Conservation (phyloP, 2,888 invertebrate genomes). For the Augiades crinisus region DNA sequence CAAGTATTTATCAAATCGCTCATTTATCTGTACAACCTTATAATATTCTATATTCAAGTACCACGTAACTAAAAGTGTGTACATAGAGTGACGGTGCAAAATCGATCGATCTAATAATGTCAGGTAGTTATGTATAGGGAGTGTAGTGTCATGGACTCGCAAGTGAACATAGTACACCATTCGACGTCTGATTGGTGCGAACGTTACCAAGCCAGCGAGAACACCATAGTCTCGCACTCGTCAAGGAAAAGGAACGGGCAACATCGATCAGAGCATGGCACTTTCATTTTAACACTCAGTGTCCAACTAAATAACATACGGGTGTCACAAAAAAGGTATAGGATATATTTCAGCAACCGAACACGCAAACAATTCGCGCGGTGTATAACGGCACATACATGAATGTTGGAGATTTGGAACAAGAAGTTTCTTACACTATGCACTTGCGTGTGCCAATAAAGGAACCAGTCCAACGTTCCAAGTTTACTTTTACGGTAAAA, state of each 20-base stretch:
- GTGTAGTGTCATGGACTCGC: constrained; percentile 48
- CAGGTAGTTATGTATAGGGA: constrained; percentile 44
- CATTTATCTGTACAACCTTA: constrained; percentile 30
- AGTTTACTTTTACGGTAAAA: constrained; percentile 62
- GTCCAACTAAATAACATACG: constrained; percentile 55
- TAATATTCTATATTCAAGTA: constrained; percentile 37
- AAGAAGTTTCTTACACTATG: constrained; percentile 81
- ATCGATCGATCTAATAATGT: constrained; percentile 77
- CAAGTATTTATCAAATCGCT: constrained; percentile 30
- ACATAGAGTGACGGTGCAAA: constrained; percentile 83
- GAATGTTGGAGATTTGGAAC: constrained; percentile 82
- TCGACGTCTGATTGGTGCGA: constrained; percentile 51
- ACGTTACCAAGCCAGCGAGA: constrained; percentile 37
- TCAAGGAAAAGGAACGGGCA: constrained; percentile 58
- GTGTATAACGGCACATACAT: constrained; percentile 73
- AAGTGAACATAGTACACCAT: constrained; percentile 39
- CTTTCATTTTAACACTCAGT: constrained; percentile 70
- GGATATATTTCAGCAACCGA: constrained; percentile 68
- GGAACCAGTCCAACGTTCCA: constrained; percentile 76
- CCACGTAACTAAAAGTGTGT: constrained; percentile 48
- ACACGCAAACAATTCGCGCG: constrained; percentile 77
- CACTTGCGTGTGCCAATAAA: constrained; percentile 79
- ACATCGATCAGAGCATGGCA: constrained; percentile 80
- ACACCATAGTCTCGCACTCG: constrained; percentile 42
- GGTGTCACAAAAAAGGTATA: constrained; percentile 63